These are phyloP conservation scores for Heliconius nattereri DNA, from an alignment of 1,140 invertebrate species.

Conservation along the genomic window DNA sequence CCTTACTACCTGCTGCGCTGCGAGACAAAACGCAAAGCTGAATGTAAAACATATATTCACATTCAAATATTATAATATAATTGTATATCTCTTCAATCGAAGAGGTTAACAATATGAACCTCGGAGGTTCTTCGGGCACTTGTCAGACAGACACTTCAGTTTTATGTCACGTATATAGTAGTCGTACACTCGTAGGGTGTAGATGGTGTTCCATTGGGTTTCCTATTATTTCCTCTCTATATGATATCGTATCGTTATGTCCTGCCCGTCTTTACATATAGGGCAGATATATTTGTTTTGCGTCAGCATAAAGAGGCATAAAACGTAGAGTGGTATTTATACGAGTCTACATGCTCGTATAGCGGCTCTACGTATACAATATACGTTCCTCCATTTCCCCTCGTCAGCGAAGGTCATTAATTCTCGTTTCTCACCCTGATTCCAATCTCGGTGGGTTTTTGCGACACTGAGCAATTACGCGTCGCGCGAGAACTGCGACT, in stretches of 20 bases:
- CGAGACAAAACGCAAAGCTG: no score
- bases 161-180: constrained; percentile 4
- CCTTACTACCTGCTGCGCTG: no score
- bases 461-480: constrained; percentile 31
- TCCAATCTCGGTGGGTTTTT: constrained; percentile 30
- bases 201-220: constrained; percentile 3
- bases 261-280: constrained; percentile 4
- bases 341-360: background rate
- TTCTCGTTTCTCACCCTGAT: constrained; percentile 29
- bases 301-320: background rate
- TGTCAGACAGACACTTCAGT: background rate
- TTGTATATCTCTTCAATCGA: no score
- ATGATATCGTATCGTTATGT: background rate
- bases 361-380: background rate
- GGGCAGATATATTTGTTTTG: constrained; percentile 1
- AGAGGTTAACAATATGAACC: no score
- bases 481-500: background rate
- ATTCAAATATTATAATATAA: no score
- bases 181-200: background rate
- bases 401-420: constrained; percentile 29
- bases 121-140: background rate
- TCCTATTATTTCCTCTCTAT: constrained; percentile 6
- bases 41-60: no score
- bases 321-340: constrained; percentile 10
- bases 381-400: background rate